These are phyloP conservation scores for Cynaeus angustus DNA, from an alignment of 2,888 invertebrate genomes.

Conservation along the genomic window DNA sequence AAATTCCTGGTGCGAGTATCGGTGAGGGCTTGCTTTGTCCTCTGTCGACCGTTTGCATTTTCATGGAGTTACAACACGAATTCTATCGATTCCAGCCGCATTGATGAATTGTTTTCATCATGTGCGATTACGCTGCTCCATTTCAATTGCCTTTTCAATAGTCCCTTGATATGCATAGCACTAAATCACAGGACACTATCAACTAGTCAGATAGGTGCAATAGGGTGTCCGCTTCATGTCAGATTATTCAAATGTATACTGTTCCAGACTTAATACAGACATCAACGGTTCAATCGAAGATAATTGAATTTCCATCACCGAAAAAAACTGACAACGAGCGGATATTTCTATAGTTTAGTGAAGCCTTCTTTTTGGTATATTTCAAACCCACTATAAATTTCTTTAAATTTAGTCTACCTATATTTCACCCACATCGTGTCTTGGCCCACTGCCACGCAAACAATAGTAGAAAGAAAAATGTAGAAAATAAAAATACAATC, in stretches of 20 bases:
- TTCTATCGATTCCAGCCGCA: slow-evolving; percentile 66
- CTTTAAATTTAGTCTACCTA: slow-evolving; percentile 46
- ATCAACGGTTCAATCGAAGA: slow-evolving; percentile 47
- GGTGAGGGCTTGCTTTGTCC: slow-evolving; percentile 62
- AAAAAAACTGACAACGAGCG: slow-evolving; percentile 9
- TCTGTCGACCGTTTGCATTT: slow-evolving; percentile 64
- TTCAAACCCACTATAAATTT: slow-evolving; percentile 48
- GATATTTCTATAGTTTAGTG: no score
- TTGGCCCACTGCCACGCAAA: slow-evolving; percentile 47
- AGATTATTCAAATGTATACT: slow-evolving; percentile 61
- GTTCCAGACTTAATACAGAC: slow-evolving; percentile 57
- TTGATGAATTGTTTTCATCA: slow-evolving; percentile 73
- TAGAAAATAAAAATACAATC: slow-evolving; percentile 39
- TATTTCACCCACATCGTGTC: slow-evolving; percentile 35
- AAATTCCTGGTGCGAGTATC: slow-evolving; percentile 70
- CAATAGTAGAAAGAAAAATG: slow-evolving; percentile 42
- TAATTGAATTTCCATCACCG: slow-evolving; percentile 4
- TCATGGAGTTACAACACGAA: slow-evolving; percentile 63
- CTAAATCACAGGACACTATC: slow-evolving; percentile 71
- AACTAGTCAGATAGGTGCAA: slow-evolving; percentile 67
- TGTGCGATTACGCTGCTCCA: slow-evolving; percentile 71
- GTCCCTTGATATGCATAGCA: slow-evolving; percentile 69
- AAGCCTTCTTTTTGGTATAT: no score
- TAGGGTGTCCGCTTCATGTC: slow-evolving; percentile 63
- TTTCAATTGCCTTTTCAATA: slow-evolving; percentile 73